Evolutionary conservation across 2,113 vertebrate genomes (phyloP), one percentile per base, ranked within the genome.

Genomic region (Saguinus imperator): DNA sequence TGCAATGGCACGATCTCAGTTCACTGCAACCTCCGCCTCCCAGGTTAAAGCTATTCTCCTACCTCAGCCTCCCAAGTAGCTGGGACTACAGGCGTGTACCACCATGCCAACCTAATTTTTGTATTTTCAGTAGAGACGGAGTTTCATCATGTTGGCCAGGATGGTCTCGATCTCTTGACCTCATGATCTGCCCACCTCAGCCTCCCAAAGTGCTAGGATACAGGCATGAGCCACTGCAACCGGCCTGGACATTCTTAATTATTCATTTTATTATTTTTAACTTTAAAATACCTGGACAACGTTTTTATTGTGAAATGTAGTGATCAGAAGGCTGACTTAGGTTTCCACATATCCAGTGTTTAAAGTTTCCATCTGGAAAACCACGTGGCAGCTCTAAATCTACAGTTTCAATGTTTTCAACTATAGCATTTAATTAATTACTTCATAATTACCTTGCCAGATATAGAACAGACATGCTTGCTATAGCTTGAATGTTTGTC

Each of bases 331-430:
- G 3, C 58, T 77, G n/a, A 95, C 57, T 90, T 52, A n/a, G 11
- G 13, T 92, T 84, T 92, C 25, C 43, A 86, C 32, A 35, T 88
- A 79, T 0, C 32, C 17, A 68, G 0, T 48, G n/a, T 40, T 92
- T 61, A 89, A 81, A 35, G 2, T 85, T 94, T 91, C 83, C 35
- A 77, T 76, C 55, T 93, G 43, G 48, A 94, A 96, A 95, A 48
- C 25, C 29, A 70, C 61, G 90, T 92, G 52, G 13, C 48, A 94
- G 91, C 45, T 91, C 25, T 68, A 48, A 80, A 25, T 72, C 40
- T 97, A 12, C 25, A 57, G n/a, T 92, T 77, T 85, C 52, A 92
- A 89, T 77, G 10, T 32, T 97, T 96, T 92, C 29, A 92, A 80
- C 73, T 79, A 82, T n/a, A 13, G 45, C 32, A 90, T 61, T 89